These are phyloP conservation scores for Phocides pigmalion DNA, from an alignment of 1,140 invertebrate species.

Conservation along the genomic window DNA sequence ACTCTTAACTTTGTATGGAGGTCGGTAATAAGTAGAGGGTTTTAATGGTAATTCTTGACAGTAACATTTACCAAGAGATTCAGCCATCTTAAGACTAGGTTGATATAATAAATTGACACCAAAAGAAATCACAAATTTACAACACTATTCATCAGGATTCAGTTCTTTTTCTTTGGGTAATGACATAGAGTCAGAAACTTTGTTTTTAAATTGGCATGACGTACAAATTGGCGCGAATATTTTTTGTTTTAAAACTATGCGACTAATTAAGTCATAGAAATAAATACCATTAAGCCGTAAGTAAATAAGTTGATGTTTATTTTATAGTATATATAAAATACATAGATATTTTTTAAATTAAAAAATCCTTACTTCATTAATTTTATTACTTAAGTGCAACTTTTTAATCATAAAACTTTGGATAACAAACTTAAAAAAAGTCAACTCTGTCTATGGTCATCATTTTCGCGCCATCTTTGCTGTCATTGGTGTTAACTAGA, in stretches of 20 bases:
- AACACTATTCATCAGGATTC: background rate
- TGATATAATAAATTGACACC: background rate
- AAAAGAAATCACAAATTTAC: background rate
- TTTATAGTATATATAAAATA: no score
- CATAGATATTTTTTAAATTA: no score
- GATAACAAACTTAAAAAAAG: no score
- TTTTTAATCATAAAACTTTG: no score
- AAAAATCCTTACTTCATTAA: no score
- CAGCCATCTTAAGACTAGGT: conserved; percentile 50
- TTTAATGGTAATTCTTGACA: background rate
- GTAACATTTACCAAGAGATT: conserved; percentile 59
- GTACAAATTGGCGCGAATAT: conserved; percentile 54
- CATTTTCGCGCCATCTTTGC: conserved; percentile 56
- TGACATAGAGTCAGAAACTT: background rate
- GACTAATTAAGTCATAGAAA: no score
- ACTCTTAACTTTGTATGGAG: background rate
- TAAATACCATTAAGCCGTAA: no score
- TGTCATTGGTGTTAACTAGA: conserved; percentile 36
- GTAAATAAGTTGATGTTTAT: no score
- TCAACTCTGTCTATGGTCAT: background rate
- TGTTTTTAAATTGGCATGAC: conserved; percentile 15
- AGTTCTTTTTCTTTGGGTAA: no score
- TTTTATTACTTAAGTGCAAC: no score
- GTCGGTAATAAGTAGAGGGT: background rate
- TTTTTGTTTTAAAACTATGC: background rate